A percentile compares a stretch with the other conserved stretches of the same genome.
phyloP scores from a whole-genome alignment of 2,888 invertebrate species.

The Laspeyria flexula region DNA sequence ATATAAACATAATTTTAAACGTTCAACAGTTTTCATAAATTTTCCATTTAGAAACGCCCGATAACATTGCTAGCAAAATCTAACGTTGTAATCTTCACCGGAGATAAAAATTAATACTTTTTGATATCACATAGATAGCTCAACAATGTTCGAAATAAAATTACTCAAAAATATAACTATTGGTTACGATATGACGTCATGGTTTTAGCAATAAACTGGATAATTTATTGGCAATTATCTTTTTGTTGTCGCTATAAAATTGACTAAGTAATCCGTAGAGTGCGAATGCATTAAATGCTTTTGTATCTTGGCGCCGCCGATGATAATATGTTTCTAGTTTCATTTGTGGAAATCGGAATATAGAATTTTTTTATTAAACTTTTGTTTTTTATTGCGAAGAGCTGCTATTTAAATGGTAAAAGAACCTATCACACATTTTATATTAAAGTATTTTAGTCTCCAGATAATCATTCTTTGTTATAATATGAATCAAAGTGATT shows the following conservation, averaged over 20 bases:
- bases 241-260: constrained; percentile 5
- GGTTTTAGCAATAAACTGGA: constrained; percentile 16
- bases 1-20: constrained; percentile 17
- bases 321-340: background rate
- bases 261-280: background rate
- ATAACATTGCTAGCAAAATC: constrained; percentile 34
- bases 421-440: too few species aligned
- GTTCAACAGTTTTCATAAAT: constrained; percentile 16
- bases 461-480: too few species aligned
- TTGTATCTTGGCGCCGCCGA: background rate
- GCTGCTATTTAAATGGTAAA: too few species aligned
- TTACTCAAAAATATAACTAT: constrained; percentile 9
- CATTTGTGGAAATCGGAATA: too few species aligned
- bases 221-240: constrained; percentile 13
- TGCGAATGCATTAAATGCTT: background rate
- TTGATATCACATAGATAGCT: constrained; percentile 31
- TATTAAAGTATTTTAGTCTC: too few species aligned
- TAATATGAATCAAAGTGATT: too few species aligned
- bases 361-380: too few species aligned
- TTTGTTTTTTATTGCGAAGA: too few species aligned
- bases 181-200: constrained; percentile 12
- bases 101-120: constrained; percentile 45
- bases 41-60: constrained; percentile 26
- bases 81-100: constrained; percentile 41
- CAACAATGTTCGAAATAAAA: constrained; percentile 6